These are phyloP conservation scores for Norana najaformis DNA, from an alignment of 2,888 invertebrate species.

Conservation along the genomic window DNA sequence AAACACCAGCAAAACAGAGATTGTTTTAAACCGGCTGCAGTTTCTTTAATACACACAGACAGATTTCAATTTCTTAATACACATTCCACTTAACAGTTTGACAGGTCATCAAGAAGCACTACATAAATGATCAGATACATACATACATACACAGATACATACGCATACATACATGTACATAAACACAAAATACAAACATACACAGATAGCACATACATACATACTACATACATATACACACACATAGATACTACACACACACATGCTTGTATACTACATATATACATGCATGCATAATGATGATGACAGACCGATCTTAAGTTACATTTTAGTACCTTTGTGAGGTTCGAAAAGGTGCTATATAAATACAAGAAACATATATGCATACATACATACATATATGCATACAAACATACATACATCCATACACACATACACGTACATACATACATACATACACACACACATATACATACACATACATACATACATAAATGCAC, in stretches of 20 bases:
- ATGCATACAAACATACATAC: background rate
- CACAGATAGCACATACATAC: too few species aligned
- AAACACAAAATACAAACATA: background rate
- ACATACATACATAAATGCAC: too few species aligned
- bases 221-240: too few species aligned
- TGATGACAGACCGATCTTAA: too few species aligned
- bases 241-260: background rate
- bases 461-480: too few species aligned
- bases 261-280: background rate
- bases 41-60: background rate
- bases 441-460: too few species aligned
- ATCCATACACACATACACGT: background rate
- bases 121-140: constrained; percentile 2
- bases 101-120: background rate
- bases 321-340: too few species aligned
- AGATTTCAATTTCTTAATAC: background rate
- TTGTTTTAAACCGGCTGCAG: background rate
- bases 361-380: too few species aligned
- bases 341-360: too few species aligned
- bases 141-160: background rate
- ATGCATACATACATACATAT: too few species aligned
- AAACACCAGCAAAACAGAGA: background rate
- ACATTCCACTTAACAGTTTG: too few species aligned
- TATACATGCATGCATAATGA: too few species aligned
- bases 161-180: constrained; percentile 7